phyloP scores from a whole-genome alignment of 2,888 invertebrate species.

The Idaea aversata region DNA sequence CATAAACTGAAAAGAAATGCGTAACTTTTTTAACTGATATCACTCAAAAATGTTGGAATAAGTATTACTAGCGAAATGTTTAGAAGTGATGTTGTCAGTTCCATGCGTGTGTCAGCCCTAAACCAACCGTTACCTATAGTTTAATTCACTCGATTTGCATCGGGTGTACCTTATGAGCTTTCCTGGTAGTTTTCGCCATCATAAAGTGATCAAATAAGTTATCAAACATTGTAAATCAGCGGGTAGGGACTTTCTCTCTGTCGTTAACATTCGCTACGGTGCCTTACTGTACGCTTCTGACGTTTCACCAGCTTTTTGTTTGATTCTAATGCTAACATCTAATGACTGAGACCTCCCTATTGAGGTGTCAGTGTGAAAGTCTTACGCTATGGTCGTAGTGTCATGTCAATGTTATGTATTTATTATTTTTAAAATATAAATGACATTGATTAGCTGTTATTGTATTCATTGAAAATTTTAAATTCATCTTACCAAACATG shows the following conservation, averaged over 20 bases:
- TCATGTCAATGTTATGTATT: not conserved
- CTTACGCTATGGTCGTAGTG: slow-evolving; percentile 6
- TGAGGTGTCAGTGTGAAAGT: slow-evolving; percentile 24
- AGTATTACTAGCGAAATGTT: no score
- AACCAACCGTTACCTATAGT: slow-evolving; percentile 53
- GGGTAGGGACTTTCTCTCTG: slow-evolving; percentile 59
- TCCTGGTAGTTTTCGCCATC: slow-evolving; percentile 71
- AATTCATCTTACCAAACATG: not conserved
- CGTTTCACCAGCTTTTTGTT: slow-evolving; percentile 64
- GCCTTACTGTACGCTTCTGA: slow-evolving; percentile 54
- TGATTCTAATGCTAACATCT: slow-evolving; percentile 57
- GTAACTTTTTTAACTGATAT: no score
- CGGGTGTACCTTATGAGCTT: slow-evolving; percentile 65
- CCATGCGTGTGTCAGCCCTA: slow-evolving; percentile 30
- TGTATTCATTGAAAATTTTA: not conserved
- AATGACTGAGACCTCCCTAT: slow-evolving; percentile 52
- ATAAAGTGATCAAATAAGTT: slow-evolving; percentile 78
- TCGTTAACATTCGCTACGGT: slow-evolving; percentile 70
- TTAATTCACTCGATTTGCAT: slow-evolving; percentile 68
- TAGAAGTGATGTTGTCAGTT: slow-evolving; percentile 11
- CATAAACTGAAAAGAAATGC: no score
- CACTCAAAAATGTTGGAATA: no score
- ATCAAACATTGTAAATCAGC: slow-evolving; percentile 69
- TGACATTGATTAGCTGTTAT: not conserved
- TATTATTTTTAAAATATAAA: not conserved